Evolutionary conservation across 2,888 invertebrate species (phyloP).

Genomic region (Chymomyza amoena): DNA sequence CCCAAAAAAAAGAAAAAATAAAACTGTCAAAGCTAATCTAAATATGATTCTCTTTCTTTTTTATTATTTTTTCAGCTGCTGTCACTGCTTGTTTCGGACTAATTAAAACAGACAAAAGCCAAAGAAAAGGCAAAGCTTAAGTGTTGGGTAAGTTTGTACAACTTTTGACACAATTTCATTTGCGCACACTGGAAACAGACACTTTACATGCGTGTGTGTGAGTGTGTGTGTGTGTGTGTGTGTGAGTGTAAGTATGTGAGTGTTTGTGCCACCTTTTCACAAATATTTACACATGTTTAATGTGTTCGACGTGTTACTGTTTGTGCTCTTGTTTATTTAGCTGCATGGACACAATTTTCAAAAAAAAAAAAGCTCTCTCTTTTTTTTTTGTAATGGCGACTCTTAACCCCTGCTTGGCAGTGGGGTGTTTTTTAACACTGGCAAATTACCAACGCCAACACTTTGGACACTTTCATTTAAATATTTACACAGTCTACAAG

Average conservation of each 20-base stretch:
- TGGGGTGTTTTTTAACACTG: constrained; percentile 1
- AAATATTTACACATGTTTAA: constrained; percentile 72
- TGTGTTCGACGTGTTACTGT: constrained; percentile 70
- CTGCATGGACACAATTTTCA: constrained; percentile 2
- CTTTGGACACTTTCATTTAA: constrained; percentile 52
- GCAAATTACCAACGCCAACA: constrained; percentile 6
- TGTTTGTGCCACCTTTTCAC: constrained; percentile 15
- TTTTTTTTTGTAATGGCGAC: constrained; percentile 26
- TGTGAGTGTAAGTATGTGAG: no score
- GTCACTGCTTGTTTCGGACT: constrained; percentile 24
- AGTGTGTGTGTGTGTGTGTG: no score
- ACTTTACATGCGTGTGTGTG: background rate
- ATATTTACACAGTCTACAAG: constrained; percentile 52
- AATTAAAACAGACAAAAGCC: constrained; percentile 35
- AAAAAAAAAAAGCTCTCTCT: background rate
- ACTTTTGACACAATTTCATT: constrained; percentile 58
- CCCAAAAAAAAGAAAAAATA: background rate
- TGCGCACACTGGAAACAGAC: background rate
- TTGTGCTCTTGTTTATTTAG: constrained; percentile 60
- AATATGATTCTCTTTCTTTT: constrained; percentile 43
- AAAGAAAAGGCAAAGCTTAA: constrained; percentile 24
- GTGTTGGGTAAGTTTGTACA: constrained; percentile 51
- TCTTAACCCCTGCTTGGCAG: constrained; percentile 9
- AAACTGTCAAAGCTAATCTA: constrained; percentile 49
- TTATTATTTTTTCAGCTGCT: background rate